Percentiles rank a stretch among this genome's conserved stretches.
Conservation (phyloP, 1,140 invertebrate genomes). For the Sesamia nonagrioides region DNA sequence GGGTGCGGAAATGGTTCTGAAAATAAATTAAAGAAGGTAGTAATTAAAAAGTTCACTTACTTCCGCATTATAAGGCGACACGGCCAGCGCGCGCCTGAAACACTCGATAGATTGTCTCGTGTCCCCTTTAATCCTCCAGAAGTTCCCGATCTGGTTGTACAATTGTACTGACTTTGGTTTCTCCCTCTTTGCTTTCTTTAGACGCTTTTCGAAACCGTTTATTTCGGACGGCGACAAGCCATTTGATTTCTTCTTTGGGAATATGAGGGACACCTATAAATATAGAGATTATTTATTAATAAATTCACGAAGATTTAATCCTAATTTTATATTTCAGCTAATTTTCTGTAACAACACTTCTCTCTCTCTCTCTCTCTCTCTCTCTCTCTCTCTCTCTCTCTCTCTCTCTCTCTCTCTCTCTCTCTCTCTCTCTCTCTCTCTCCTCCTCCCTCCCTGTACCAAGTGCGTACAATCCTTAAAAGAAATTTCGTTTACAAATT, state of each 20-base stretch:
- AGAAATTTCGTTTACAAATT: too few relatives aligned
- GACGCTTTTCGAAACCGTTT: constrained; percentile 91
- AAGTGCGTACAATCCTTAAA: too few relatives aligned
- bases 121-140: constrained; percentile 95
- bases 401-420: too few relatives aligned
- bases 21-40: not conserved
- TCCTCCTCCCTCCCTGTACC: too few relatives aligned
- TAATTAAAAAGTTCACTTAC: constrained; percentile 80
- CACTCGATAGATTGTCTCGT: constrained; percentile 95
- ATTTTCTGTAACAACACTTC: too few relatives aligned
- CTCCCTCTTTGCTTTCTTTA: constrained; percentile 94
- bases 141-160: constrained; percentile 96
- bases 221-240: constrained; percentile 92
- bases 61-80: constrained; percentile 95
- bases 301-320: too few relatives aligned
- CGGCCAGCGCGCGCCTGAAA: constrained; percentile 94
- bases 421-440: too few relatives aligned
- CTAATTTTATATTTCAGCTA: too few relatives aligned
- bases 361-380: too few relatives aligned
- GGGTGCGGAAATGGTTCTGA: too few relatives aligned
- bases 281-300: constrained; percentile 40
- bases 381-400: too few relatives aligned
- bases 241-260: constrained; percentile 91
- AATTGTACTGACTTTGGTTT: constrained; percentile 95
- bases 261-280: constrained; percentile 91